Percentiles rank a stretch among this genome's conserved stretches.
Evolutionary conservation across 1,140 invertebrate genomes (phyloP).

Genomic region (Formica selysi): DNA sequence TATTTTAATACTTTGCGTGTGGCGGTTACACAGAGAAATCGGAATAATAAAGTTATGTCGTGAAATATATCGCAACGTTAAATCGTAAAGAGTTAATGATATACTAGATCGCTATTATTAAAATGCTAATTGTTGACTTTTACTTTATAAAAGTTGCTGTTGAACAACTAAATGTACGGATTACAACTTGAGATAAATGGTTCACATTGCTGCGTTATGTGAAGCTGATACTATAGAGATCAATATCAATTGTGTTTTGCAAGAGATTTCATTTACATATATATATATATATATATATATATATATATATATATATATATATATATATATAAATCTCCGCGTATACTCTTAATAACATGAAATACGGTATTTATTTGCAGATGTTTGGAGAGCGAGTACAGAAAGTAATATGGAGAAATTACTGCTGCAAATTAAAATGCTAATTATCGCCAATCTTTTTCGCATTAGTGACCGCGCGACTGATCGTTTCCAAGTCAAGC

Average conservation of each 20-base stretch:
- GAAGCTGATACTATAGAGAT: too few relatives aligned
- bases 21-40: background rate
- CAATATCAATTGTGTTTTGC: too few relatives aligned
- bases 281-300: conserved; percentile 8
- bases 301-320: conserved; percentile 5
- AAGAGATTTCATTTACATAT: conserved; percentile 5
- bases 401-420: conserved; percentile 55
- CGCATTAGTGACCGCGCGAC: conserved; percentile 19
- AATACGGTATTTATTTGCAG: conserved; percentile 2
- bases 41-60: background rate
- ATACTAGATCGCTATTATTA: background rate
- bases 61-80: background rate
- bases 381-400: conserved; percentile 19
- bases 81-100: background rate
- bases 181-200: too few relatives aligned
- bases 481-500: conserved; percentile 48
- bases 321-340: background rate
- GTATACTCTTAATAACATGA: background rate
- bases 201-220: background rate
- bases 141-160: conserved; percentile 4
- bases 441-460: conserved; percentile 44
- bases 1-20: background rate
- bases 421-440: conserved; percentile 14
- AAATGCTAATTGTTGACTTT: conserved; percentile 25
- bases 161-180: background rate